Evolutionary conservation across 2,888 invertebrate genomes (phyloP).

Genomic region (Matsumyia berberina): DNA sequence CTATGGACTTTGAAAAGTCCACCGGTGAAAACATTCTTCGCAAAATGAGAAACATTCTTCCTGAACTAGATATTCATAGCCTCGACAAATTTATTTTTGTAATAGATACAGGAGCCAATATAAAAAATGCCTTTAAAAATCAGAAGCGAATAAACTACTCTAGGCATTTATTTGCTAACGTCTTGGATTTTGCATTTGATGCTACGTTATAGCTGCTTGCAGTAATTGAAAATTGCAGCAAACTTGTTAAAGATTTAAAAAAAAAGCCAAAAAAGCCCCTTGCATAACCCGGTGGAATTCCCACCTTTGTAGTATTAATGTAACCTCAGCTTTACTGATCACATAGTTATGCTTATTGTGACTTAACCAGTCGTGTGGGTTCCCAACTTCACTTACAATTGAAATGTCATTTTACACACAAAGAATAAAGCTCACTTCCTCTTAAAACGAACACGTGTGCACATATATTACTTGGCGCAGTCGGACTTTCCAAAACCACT

Average conservation of each 20-base stretch:
- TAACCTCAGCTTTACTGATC: too few species aligned
- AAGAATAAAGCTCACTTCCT: too few species aligned
- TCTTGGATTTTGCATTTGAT: slow-evolving; percentile 48
- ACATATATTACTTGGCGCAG: too few species aligned
- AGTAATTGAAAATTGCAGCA: slow-evolving; percentile 43
- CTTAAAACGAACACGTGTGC: too few species aligned
- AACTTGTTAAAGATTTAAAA: slow-evolving; percentile 48
- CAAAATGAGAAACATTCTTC: slow-evolving; percentile 49
- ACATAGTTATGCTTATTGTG: too few species aligned
- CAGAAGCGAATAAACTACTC: slow-evolving; percentile 46
- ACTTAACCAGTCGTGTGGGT: too few species aligned
- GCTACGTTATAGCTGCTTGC: slow-evolving; percentile 37
- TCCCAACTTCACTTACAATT: too few species aligned
- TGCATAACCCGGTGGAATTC: slow-evolving; percentile 56
- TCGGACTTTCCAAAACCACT: too few species aligned
- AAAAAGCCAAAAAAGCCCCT: slow-evolving; percentile 38
- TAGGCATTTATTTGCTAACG: slow-evolving; percentile 52
- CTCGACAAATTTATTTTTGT: slow-evolving; percentile 57
- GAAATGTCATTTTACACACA: too few species aligned
- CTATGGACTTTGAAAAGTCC: slow-evolving; percentile 54
- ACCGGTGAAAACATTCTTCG: slow-evolving; percentile 32
- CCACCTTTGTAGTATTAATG: too few species aligned
- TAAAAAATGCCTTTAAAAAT: slow-evolving; percentile 51
- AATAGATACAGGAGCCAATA: slow-evolving; percentile 58
- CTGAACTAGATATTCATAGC: slow-evolving; percentile 42